Base-by-base conservation (phyloP, 2,888 invertebrate species). In the Cacoxenus indagator region DNA sequence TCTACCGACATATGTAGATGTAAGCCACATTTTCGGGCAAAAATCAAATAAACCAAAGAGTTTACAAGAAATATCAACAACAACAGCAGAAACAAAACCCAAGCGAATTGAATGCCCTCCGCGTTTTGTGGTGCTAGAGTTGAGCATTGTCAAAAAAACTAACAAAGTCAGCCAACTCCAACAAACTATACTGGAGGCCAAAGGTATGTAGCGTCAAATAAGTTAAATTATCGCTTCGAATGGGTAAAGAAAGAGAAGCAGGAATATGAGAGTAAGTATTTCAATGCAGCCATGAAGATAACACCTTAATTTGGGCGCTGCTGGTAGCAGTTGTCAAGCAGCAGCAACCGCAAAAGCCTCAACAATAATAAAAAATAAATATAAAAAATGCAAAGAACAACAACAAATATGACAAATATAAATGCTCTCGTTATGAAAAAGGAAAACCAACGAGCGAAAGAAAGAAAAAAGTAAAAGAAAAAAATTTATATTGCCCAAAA, bases 321-420 rank as follows among this genome's bases (percentile, higher is more conserved):
- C 82, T 82, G n/a, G 71, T 57, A 75, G 82, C 81, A 78, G 75
- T 76, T 78, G 72, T 80, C 14, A 14, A 73, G 27, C 67, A 59
- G 64, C 64, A 69, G 6, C 45, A 51, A 46, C 48, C 27, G 17
- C 59, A 66, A 70, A 65, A 69, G 66, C 70, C 51, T 22, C 26
- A 46, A 43, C 19, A 27, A 65, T 8, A 43, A 24, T n/a, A 51
- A n/a, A n/a, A 31, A 29, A 19, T 19, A 17, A 19, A 8, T 0
- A 19, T 43, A 37, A 19, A 37, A 46, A n/a, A n/a, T n/a, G n/a
- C 62, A 31, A 61, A 55, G n/a, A 24, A 64, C 14, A 57, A 57
- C 29, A 43, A 68, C 70, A 59, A 59, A 71, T 48, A 61, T 71
- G 57, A 79, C 78, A 82, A 82, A 80, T 43, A 80, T 71, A 51